Evolutionary conservation across 2,888 invertebrate species (phyloP).

Genomic region (Branchellion lobata): DNA sequence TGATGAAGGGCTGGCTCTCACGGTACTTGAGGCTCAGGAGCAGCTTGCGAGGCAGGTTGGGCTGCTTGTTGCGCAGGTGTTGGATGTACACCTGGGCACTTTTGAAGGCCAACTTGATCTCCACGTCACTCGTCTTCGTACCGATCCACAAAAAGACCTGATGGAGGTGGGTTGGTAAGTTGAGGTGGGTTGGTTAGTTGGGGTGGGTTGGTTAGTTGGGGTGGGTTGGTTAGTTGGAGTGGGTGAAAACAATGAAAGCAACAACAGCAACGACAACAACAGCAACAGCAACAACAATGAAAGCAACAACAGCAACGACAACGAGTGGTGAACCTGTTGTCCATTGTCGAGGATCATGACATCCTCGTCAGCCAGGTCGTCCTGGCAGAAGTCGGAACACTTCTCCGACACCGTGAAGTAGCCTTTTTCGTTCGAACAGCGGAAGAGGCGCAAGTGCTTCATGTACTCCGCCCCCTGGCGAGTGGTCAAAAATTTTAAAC

Average conservation of each 20-base stretch:
- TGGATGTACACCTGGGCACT: slow-evolving; percentile 98
- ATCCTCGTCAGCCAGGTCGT: slow-evolving; percentile 97
- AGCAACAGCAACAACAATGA: no score
- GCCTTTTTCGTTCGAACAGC: slow-evolving; percentile 98
- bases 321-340: slow-evolving; percentile 76
- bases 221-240: background rate
- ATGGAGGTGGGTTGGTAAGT: background rate
- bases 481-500: background rate
- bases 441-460: slow-evolving; percentile 86
- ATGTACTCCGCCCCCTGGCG: slow-evolving; percentile 80
- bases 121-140: slow-evolving; percentile 92
- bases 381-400: slow-evolving; percentile 97
- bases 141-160: slow-evolving; percentile 93
- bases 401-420: slow-evolving; percentile 99
- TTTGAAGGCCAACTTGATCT: slow-evolving; percentile 91
- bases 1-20: slow-evolving; percentile 89
- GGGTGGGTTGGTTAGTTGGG: background rate
- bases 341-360: slow-evolving; percentile 99
- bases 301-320: no score
- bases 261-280: no score
- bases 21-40: slow-evolving; percentile 92
- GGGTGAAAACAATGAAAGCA: no score
- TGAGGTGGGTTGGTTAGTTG: background rate
- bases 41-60: slow-evolving; percentile 83
- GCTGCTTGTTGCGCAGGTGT: slow-evolving; percentile 91